Base-by-base conservation (phyloP, 2,797 vertebrate genomes). In the Manis pentadactyla region DNA sequence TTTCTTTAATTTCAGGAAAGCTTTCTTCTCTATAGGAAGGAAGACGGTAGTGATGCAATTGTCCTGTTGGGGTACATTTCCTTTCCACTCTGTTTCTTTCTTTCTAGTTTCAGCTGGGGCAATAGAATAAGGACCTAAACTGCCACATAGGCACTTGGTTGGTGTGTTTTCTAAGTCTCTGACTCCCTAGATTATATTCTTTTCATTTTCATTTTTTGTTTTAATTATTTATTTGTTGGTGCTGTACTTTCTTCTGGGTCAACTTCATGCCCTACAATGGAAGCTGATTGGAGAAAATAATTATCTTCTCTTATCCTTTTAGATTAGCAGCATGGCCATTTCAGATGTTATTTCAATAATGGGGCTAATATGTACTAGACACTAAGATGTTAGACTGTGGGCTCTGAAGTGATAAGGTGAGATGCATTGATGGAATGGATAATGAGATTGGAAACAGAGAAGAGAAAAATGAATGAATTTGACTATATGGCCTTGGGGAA, bases 21-120 rank as follows among this genome's bases (percentile, higher is more conserved):
- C 90, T 96, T 93, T 91, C 90, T 96, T 93, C 78, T 93, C 77
- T 73, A 75, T 79, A 66, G 88, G 92, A 17, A 63, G 73, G 78
- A 66, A 94, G 73, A 34, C 66, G 55, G 21, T 59, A 81, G 74
- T 88, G 87, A 68, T 19, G 18, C 59, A 79, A 69, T 85, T 88
- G 93, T 84, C 69, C 71, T 73, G 5, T 27, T 37, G 21, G 82
- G 87, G n/a, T 27, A 78, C 42, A 59, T 81, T 81, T 94, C 73
- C 46, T 92, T 78, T 86, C 42, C 87, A 55, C 75, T 92, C 66
- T 69, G 37, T 81, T n/a, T 49, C 37, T 14, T 5, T 25, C 19
- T 42, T n/a, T 46, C 7, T 27, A 25, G 31, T 15, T 29, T 4
- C 18, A 61, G 7, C 34, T 61, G n/a, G 34, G 73, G 17, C 31